A percentile compares a stretch with the other conserved stretches of the same genome.
Evolutionary conservation across 35 echinoderm and acorn worm species (phyloP).

Genomic region (Ophiothrix spiculata): DNA sequence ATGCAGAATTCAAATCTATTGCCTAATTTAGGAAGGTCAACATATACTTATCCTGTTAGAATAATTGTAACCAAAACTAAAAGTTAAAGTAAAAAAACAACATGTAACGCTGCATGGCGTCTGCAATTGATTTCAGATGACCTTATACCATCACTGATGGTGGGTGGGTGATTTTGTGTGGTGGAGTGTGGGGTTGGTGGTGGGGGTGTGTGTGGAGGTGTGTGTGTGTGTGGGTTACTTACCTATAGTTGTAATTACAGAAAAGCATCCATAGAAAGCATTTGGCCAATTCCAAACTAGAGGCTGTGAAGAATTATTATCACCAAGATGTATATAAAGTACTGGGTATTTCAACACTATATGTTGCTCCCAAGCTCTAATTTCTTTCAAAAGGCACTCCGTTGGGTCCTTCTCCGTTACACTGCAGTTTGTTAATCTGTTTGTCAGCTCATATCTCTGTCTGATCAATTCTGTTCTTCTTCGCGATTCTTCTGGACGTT

Average conservation of each 20-base stretch:
- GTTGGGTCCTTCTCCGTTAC: neutral
- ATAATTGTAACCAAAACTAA: no score
- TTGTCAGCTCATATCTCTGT: neutral
- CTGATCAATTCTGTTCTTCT: neutral
- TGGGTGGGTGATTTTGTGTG: no score
- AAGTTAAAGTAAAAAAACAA: no score
- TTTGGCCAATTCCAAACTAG: conserved; percentile 30
- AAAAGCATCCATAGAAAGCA: conserved; percentile 42
- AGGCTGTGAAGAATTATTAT: neutral
- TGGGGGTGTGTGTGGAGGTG: no score
- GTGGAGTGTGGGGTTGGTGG: no score
- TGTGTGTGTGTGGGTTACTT: no score
- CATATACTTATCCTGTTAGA: no score
- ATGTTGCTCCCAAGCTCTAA: conserved; percentile 3
- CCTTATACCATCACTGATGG: no score
- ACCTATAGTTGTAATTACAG: conserved; percentile 55
- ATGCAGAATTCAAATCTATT: no score
- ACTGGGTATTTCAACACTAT: neutral
- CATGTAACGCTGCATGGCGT: no score
- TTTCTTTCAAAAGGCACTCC: neutral
- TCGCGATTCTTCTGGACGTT: neutral
- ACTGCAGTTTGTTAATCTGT: neutral
- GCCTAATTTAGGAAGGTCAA: no score
- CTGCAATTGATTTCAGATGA: no score
- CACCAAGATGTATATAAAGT: neutral